Percentiles rank a stretch among this genome's conserved stretches.
phyloP scores from a whole-genome alignment of 2,797 vertebrate species.

The Gymnothorax reevesii region DNA sequence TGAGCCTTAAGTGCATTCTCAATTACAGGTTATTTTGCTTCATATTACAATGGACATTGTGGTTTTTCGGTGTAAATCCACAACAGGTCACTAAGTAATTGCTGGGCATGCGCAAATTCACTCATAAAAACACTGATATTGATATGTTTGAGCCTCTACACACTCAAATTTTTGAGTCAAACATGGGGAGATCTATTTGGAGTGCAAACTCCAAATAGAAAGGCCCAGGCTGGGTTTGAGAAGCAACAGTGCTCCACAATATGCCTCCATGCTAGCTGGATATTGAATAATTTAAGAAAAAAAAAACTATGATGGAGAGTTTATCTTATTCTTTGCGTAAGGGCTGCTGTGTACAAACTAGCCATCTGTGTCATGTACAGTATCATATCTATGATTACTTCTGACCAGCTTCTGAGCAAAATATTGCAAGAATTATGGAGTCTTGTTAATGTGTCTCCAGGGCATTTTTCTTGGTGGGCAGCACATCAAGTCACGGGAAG shows the following conservation, averaged over 20 bases:
- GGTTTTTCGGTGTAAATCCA: too few relatives aligned
- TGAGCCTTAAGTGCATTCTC: not conserved
- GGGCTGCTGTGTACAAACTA: not conserved
- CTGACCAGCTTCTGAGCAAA: not conserved
- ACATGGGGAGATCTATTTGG: too few relatives aligned
- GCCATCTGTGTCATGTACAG: not conserved
- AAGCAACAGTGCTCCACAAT: too few relatives aligned
- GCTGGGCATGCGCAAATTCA: too few relatives aligned
- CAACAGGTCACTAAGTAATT: too few relatives aligned
- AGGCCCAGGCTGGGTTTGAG: too few relatives aligned
- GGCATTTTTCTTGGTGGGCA: not conserved
- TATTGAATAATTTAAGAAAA: not conserved
- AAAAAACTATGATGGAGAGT: not conserved
- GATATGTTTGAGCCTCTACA: too few relatives aligned
- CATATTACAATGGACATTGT: too few relatives aligned
- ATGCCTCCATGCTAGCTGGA: not conserved
- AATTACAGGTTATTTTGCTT: slow-evolving; percentile 2
- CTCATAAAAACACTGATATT: too few relatives aligned
- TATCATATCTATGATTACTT: not conserved
- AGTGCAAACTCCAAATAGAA: too few relatives aligned
- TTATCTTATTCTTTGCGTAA: not conserved
- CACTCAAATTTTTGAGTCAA: too few relatives aligned
- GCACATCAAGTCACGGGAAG: not conserved
- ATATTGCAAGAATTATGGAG: not conserved
- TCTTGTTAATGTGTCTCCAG: not conserved